Evolutionary conservation across 2,797 vertebrate species (phyloP), one percentile per base, ranked within the genome.

Genomic region (Myotis vivesi): DNA sequence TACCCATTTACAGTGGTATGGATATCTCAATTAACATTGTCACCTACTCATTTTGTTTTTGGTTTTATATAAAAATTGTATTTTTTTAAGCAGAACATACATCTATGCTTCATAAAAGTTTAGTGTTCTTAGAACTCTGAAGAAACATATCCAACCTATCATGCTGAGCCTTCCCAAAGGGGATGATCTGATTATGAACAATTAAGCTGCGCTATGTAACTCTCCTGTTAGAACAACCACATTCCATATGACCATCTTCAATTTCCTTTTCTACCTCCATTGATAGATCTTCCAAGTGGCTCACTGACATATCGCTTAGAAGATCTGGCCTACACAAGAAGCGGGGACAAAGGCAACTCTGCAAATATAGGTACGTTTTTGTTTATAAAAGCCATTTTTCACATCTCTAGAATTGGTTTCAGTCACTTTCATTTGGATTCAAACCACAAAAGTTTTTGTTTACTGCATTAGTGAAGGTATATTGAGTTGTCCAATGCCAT

Each of bases 281-380:
- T 68, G 28, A 44, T 95, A 99, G 99, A 99, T 94, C 97, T 99
- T 75, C 99, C 99, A 91, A 98, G 97, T 28, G 99, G 99, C 46
- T 98, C 98, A 0, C 98, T 99, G 95, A 98, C 96, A 53, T 99
- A 98, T 28, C 97, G 98, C 16, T 97, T 99, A 97, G 99, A 99
- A 97, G 99, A 99, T 16, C 98, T 99, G 92, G 99, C 99, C 36
- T 99, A 98, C 96, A 98, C 99, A 0, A 98, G 99, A 97, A 99
- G 99, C 23, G 98, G 99, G 80, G 99, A 99, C 98, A 99, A 99
- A 97, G 99, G 98, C 95, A 99, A 99, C 97, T 98, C 98, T 13
- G 98, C 98, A 38, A 99, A 99, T 96, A 99, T 99, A 94, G 99
- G 99, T 99, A 98, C 98, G 83, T 41, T 85, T 90, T 87, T 77